Base-by-base conservation (phyloP, 2,888 invertebrate species). In the Brachynemurus nebulosus region DNA sequence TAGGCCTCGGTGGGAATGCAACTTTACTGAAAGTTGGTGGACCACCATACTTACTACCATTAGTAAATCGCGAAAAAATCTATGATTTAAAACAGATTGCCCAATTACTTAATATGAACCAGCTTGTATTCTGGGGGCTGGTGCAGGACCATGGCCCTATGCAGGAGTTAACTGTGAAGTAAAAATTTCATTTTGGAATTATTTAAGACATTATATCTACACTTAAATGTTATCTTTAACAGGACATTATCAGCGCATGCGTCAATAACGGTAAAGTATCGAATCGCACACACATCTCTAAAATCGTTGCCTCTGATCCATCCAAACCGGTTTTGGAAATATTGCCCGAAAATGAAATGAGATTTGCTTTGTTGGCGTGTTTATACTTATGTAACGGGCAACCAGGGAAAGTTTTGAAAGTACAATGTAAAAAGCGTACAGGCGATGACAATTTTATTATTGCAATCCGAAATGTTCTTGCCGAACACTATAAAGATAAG, bases 61-160 rank as follows among this genome's bases (percentile, higher is more conserved):
- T 69, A 30, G 84, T 81, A 35, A 73, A 80, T 55, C 75, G 71
- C 52, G 72, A 83, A 45, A 90, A 89, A 67, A 58, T 88, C 20
- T 86, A 86, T 61, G 80, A 86, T 58, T 62, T 88, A 50, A 69
- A 69, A 52, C 68, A 70, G 53, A 69, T 81, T 48, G 65, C 74
- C 44, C 66, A 71, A 51, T 56, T 67, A 49, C 61, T 72, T 2
- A 57, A 64, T 42, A 59, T 64, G 67, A 73, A 45, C 68, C 70
- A 3, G 72, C 71, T 1, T 78, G 86, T 55, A 68, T 89, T 37
- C 74, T 86, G 43, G 96, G 96, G 45, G 92, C 96, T 20, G 93
- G 93, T 21, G 95, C 92, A 18, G 95, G 95, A 4, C 93, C 95
- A 25, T 80, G 79, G 74, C 81, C 85, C 2, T 70, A 78, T 54